phyloP scores from a whole-genome alignment of 1,140 invertebrate species.

The Drosophila sucinea region DNA sequence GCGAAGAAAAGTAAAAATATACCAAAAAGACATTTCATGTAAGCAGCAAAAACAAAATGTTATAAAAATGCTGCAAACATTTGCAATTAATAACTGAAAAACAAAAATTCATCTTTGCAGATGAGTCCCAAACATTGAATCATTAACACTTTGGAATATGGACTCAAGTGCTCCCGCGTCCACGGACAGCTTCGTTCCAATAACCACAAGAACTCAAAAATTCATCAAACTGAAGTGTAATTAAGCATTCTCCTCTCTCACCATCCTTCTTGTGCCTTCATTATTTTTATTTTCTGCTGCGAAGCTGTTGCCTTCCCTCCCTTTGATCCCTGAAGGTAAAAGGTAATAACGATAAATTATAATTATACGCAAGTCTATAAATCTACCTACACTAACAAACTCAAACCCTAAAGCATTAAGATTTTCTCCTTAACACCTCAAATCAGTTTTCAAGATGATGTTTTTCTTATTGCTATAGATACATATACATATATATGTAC shows the following conservation, averaged over 20 bases:
- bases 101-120: conserved; percentile 16
- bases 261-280: conserved; percentile 11
- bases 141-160: conserved; percentile 39
- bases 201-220: conserved; percentile 30
- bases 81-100: conserved; percentile 42
- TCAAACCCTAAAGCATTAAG: conserved; percentile 28
- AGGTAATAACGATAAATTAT: conserved; percentile 70
- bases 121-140: conserved; percentile 33
- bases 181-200: conserved; percentile 4
- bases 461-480: too few relatives aligned
- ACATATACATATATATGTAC: too few relatives aligned
- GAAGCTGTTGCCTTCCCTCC: background rate
- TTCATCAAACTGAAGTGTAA: conserved; percentile 62
- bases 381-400: conserved; percentile 29
- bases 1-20: conserved; percentile 64
- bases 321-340: conserved; percentile 50
- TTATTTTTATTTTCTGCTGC: conserved; percentile 4
- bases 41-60: conserved; percentile 27
- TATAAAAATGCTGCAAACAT: conserved; percentile 23
- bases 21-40: conserved; percentile 54
- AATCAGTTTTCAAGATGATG: conserved; percentile 29
- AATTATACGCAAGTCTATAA: conserved; percentile 61
- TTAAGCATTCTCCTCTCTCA: conserved; percentile 40
- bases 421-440: conserved; percentile 61
- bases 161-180: background rate